Percentiles rank a stretch among this genome's conserved stretches.
These are phyloP conservation scores for Caenorhabditis macrosperma DNA, from an alignment of 2,888 invertebrate species.

Conservation along the genomic window DNA sequence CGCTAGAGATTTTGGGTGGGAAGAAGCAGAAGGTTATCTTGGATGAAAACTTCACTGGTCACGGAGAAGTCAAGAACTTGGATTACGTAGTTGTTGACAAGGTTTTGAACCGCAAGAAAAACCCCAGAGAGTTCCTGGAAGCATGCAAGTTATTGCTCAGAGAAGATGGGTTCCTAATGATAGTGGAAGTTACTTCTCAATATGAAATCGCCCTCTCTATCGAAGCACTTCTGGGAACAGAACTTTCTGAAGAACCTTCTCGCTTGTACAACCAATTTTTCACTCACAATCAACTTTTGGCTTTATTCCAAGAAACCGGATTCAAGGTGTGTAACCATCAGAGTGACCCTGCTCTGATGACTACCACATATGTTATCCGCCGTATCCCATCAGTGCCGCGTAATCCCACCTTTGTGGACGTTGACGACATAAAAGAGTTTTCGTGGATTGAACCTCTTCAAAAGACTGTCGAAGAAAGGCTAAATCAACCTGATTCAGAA, in stretches of 20 bases:
- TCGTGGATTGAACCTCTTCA: slow-evolving; percentile 80
- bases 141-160: slow-evolving; percentile 73
- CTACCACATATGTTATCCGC: slow-evolving; percentile 75
- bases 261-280: slow-evolving; percentile 75
- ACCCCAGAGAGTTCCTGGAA: slow-evolving; percentile 74
- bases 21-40: slow-evolving; percentile 69
- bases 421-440: slow-evolving; percentile 79
- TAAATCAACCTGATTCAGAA: slow-evolving; percentile 84
- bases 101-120: slow-evolving; percentile 75
- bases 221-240: slow-evolving; percentile 69
- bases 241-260: slow-evolving; percentile 52
- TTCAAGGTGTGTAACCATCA: slow-evolving; percentile 77
- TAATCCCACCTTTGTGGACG: slow-evolving; percentile 77
- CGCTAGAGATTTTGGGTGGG: slow-evolving; percentile 76
- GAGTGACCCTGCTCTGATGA: slow-evolving; percentile 71
- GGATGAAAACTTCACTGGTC: slow-evolving; percentile 68
- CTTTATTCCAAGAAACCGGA: slow-evolving; percentile 74
- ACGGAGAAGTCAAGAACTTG: slow-evolving; percentile 74
- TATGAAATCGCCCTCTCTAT: slow-evolving; percentile 74
- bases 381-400: slow-evolving; percentile 66
- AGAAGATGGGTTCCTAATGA: slow-evolving; percentile 81
- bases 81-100: slow-evolving; percentile 78
- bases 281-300: slow-evolving; percentile 71
- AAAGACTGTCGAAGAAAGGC: slow-evolving; percentile 84
- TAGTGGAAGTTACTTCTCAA: slow-evolving; percentile 81